Evolutionary conservation across 2,797 vertebrate species (phyloP).

Genomic region (Anas acuta): DNA sequence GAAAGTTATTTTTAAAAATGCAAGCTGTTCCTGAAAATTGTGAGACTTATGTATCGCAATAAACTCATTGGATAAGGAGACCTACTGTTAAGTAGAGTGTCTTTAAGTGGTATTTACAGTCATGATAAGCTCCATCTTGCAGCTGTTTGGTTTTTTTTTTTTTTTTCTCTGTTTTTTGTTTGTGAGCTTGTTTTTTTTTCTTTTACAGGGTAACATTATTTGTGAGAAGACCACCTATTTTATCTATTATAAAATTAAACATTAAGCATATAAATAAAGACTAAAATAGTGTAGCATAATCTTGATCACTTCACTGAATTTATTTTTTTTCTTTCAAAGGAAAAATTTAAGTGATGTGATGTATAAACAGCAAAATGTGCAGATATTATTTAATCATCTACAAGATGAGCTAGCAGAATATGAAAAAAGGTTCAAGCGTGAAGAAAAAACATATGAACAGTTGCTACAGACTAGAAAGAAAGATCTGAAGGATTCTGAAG

Average conservation of each 20-base stretch:
- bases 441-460: constrained; percentile 62
- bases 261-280: background rate
- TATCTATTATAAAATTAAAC: background rate
- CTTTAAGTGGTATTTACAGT: background rate
- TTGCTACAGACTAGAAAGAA: constrained; percentile 74
- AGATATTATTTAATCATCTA: constrained; percentile 77
- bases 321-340: constrained; percentile 49
- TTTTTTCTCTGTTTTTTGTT: background rate
- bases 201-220: background rate
- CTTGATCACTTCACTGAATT: background rate
- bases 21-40: background rate
- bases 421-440: constrained; percentile 73
- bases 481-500: constrained; percentile 74
- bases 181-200: background rate
- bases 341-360: constrained; percentile 2
- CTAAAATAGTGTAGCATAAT: background rate
- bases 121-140: background rate
- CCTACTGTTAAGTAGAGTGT: background rate
- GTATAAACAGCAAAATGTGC: constrained; percentile 78
- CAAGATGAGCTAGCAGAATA: constrained; percentile 73
- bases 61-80: background rate
- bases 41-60: background rate
- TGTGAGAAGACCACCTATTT: background rate
- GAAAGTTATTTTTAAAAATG: background rate
- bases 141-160: background rate